phyloP scores from a whole-genome alignment of 2,797 vertebrate species.

The Lepus townsendii region DNA sequence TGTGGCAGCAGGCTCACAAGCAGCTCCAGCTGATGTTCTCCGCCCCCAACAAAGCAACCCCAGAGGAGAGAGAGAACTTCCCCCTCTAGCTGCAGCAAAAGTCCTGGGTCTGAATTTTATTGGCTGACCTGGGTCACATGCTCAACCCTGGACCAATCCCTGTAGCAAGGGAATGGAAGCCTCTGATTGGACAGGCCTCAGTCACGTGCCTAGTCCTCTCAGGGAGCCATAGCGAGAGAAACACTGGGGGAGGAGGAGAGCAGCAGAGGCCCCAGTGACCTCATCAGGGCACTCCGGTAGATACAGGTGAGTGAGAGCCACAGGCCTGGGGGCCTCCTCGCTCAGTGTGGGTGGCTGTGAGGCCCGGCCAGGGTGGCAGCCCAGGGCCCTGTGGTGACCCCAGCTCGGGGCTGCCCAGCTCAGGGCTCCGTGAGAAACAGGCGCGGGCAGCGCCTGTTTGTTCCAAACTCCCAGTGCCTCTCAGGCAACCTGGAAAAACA shows the following conservation, averaged over 20 bases:
- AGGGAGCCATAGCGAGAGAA: neutral
- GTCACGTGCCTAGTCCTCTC: neutral
- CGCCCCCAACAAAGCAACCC: neutral
- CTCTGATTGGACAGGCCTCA: neutral
- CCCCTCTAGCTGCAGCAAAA: neutral
- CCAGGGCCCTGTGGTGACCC: neutral
- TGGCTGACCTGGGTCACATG: neutral
- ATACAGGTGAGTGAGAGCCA: rapidly evolving
- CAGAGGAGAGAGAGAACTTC: neutral
- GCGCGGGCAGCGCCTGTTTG: constrained; percentile 68
- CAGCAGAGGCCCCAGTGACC: neutral
- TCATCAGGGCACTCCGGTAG: neutral
- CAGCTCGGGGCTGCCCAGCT: neutral
- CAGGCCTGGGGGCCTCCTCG: neutral
- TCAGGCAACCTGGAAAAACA: constrained; percentile 79
- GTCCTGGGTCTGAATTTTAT: neutral
- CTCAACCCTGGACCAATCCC: neutral
- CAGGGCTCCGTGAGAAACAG: constrained; percentile 2
- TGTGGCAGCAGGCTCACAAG: too few relatives aligned
- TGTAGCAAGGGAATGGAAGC: neutral
- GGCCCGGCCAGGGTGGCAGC: neutral
- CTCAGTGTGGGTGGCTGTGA: neutral
- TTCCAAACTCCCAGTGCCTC: constrained; percentile 68
- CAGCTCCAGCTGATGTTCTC: neutral
- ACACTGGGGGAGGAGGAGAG: too few relatives aligned